Evolutionary conservation across 1,140 invertebrate genomes (phyloP).

Genomic region (Asobara japonica): DNA sequence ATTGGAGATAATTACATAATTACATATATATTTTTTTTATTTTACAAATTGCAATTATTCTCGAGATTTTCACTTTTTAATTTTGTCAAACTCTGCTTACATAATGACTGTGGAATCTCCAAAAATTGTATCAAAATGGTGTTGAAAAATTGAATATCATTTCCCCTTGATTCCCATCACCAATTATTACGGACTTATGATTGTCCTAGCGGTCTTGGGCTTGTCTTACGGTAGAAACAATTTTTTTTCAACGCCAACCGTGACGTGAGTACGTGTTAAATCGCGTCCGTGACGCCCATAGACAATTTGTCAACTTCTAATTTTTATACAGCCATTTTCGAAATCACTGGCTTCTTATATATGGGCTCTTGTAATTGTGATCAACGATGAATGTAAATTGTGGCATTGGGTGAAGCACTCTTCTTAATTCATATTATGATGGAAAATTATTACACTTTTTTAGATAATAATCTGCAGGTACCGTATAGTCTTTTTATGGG

Average conservation of each 20-base stretch:
- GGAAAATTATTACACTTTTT: background rate
- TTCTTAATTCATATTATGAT: background rate
- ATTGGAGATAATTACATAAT: too few relatives aligned
- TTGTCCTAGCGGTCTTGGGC: conserved; percentile 63
- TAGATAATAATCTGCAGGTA: background rate
- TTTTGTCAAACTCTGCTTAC: background rate
- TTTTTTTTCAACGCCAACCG: conserved; percentile 59
- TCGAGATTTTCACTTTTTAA: too few relatives aligned
- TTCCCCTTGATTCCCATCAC: conserved; percentile 32
- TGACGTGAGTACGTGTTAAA: conserved; percentile 53
- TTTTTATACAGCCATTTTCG: background rate
- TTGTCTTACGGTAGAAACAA: conserved; percentile 61
- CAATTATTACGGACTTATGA: conserved; percentile 58
- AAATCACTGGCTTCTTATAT: background rate
- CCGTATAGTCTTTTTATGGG: too few relatives aligned
- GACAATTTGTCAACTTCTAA: conserved; percentile 12
- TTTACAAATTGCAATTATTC: background rate
- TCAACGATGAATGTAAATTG: background rate
- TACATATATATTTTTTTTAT: too few relatives aligned
- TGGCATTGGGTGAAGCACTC: background rate
- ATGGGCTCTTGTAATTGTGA: background rate
- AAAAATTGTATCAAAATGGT: too few relatives aligned
- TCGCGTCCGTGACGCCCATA: conserved; percentile 38
- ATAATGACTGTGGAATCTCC: too few relatives aligned
- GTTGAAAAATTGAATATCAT: background rate